Evolutionary conservation across 2,888 invertebrate genomes (phyloP), one percentile per base, ranked within the genome.

Genomic region (Meganola albula): DNA sequence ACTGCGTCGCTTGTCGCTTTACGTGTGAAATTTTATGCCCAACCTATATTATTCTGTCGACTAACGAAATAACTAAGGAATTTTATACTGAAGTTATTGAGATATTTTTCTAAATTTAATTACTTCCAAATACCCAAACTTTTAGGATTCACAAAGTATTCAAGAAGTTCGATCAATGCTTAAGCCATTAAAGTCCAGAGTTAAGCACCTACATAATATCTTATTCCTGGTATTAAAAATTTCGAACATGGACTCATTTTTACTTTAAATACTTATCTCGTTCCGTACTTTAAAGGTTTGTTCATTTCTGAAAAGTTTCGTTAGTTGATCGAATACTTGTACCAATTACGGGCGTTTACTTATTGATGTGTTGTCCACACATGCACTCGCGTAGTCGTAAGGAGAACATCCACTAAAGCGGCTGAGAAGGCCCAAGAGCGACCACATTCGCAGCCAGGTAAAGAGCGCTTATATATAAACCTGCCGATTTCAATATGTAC

Each of bases 361-460:
- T 73, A 86, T 74, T 66, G 66, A 78, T 77, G 83, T 85, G 84
- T 84, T 84, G 84, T 85, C 79, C 83, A 82, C 85, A 78, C 85
- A 85, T 83, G 83, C 84, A 79, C 84, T 60, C 85, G 79, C 76
- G 76, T 84, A 87, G 87, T 87, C 78, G 85, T 87, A 78, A 78
- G 87, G 82, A 87, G 87, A 84, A 85, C 85, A 58, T 87, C 87
- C 76, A 87, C 86, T 75, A 87, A 87, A 83, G 82, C 83, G 77
- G 80, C 86, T 72, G 87, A 87, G 74, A 87, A 87, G 82, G 77
- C 83, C 74, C 87, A 87, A 84, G 87, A 87, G 61, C 79, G 87
- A 74, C 87, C 87, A 58, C 87, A 87, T 74, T 87, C 87, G 71
- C 87, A 87, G 82, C 87, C 87, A 87, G 87, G 87, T 87, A 87